Evolutionary conservation across 2,888 invertebrate species (phyloP).

Genomic region (Dysmachus trigonus): DNA sequence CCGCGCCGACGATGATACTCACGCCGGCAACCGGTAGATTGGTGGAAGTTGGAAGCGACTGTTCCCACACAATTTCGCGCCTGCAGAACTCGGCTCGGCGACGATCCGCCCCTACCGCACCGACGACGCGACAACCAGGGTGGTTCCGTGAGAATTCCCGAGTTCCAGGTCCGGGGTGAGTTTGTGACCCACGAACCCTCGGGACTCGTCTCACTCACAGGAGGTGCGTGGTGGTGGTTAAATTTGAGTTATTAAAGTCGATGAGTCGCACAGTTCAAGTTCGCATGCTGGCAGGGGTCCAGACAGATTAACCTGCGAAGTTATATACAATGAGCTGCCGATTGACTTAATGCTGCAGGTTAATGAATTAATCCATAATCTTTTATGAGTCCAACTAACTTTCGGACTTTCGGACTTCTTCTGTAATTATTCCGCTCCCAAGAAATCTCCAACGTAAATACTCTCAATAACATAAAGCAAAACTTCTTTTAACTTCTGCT

Average conservation of each 20-base stretch:
- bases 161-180: background rate
- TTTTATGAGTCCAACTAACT: background rate
- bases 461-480: background rate
- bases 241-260: background rate
- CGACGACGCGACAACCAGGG: too few species aligned
- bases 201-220: background rate
- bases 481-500: background rate
- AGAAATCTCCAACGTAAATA: background rate
- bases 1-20: background rate
- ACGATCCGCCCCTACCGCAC: background rate
- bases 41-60: background rate
- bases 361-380: background rate
- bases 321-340: background rate
- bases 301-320: background rate
- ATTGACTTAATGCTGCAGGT: conserved; percentile 4
- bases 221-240: background rate
- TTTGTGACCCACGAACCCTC: background rate
- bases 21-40: background rate
- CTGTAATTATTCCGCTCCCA: background rate
- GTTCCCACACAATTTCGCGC: conserved; percentile 38
- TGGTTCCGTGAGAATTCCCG: conserved; percentile 42
- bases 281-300: background rate
- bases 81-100: background rate
- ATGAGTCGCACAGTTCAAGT: background rate
- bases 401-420: background rate